Conservation (phyloP, 2,113 vertebrate genomes). For the Esox niger region DNA sequence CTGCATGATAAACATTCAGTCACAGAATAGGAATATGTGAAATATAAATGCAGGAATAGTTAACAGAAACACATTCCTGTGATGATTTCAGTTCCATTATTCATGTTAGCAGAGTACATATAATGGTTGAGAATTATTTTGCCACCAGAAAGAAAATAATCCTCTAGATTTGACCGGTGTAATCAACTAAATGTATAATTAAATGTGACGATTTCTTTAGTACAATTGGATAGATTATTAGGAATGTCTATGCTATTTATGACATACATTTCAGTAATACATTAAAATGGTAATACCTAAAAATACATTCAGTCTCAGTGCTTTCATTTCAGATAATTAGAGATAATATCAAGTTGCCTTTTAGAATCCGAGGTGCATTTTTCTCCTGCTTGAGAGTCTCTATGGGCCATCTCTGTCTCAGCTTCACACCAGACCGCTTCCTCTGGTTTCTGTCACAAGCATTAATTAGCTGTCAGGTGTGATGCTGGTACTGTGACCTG, state of each 20-base stretch:
- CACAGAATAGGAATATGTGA: constrained; percentile 8
- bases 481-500: too few species aligned
- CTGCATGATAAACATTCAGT: constrained; percentile 27
- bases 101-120: constrained; percentile 2
- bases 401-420: not conserved
- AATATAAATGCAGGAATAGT: constrained; percentile 22
- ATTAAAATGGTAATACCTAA: too few species aligned
- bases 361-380: not conserved
- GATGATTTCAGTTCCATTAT: constrained; percentile 7
- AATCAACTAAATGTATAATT: not conserved
- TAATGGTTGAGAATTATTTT: not conserved
- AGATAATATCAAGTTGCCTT: not conserved
- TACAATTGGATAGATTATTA: not conserved
- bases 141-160: not conserved
- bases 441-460: too few species aligned
- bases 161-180: not conserved
- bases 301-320: too few species aligned
- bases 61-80: not conserved
- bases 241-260: not conserved
- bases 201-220: not conserved
- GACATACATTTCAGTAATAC: not conserved
- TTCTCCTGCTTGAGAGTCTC: not conserved
- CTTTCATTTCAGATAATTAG: not conserved
- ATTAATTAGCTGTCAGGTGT: too few species aligned
- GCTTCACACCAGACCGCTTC: not conserved